Evolutionary conservation across 1,140 invertebrate genomes (phyloP).

Genomic region (Cyclargus thomasi): DNA sequence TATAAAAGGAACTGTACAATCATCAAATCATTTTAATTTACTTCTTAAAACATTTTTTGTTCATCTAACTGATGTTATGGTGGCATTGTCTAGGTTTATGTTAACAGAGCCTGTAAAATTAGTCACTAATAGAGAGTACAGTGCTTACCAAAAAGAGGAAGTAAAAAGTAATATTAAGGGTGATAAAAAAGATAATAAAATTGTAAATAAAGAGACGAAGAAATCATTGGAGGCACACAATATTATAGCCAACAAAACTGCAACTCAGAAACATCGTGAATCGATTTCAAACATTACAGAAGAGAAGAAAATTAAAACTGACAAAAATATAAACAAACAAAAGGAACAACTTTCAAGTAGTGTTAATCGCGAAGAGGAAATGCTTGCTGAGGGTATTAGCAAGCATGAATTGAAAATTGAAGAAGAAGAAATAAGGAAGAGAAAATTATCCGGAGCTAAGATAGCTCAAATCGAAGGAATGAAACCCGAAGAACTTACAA

Average conservation of each 20-base stretch:
- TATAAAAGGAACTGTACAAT: constrained; percentile 39
- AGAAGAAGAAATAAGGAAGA: constrained; percentile 32
- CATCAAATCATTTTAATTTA: constrained; percentile 42
- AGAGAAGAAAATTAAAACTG: constrained; percentile 19
- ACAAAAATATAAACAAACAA: constrained; percentile 3
- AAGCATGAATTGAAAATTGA: constrained; percentile 25
- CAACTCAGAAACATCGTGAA: not conserved
- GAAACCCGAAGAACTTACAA: constrained; percentile 48
- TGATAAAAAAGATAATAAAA: constrained; percentile 20
- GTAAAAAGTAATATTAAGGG: not conserved
- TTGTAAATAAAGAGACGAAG: not conserved
- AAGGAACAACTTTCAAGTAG: not conserved
- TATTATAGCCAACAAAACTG: not conserved
- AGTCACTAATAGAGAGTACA: not conserved
- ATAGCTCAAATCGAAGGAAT: constrained; percentile 53
- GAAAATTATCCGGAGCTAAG: constrained; percentile 45
- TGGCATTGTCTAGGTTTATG: constrained; percentile 53
- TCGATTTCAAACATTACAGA: constrained; percentile 17
- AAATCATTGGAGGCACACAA: not conserved
- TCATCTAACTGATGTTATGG: constrained; percentile 66
- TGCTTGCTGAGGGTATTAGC: constrained; percentile 20
- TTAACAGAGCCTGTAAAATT: constrained; percentile 32
- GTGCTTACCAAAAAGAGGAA: not conserved
- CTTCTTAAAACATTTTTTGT: constrained; percentile 65
- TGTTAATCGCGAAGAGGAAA: constrained; percentile 13